Conservation (phyloP, 2,797 vertebrate species). For the Cirrhinus molitorella region DNA sequence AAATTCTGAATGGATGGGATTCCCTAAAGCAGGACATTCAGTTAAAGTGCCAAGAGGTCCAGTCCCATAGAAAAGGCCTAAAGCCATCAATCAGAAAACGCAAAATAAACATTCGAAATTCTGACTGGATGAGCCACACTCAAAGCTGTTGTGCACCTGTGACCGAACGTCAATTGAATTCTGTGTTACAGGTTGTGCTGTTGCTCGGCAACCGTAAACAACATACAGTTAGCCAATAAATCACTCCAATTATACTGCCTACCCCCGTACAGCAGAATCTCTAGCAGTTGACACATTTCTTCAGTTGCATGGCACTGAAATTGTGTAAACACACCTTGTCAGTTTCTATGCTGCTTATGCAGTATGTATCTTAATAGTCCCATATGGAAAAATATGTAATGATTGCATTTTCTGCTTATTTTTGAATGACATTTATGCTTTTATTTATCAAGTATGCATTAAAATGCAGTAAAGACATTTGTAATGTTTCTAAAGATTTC, state of each 20-base stretch:
- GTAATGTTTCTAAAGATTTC: not conserved
- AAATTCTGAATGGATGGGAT: constrained; percentile 12
- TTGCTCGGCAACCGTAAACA: constrained; percentile 42
- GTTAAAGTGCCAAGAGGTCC: not conserved
- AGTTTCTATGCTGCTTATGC: not conserved
- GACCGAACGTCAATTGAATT: not conserved
- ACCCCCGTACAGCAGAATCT: not conserved
- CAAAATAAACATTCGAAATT: constrained; percentile 2
- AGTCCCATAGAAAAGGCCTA: not conserved
- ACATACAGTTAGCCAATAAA: constrained; percentile 6
- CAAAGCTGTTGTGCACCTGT: not conserved
- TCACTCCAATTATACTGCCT: not conserved
- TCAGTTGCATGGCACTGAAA: not conserved
- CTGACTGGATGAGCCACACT: not conserved
- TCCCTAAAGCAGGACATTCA: not conserved
- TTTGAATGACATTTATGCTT: not conserved
- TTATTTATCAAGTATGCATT: not conserved
- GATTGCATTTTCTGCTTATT: not conserved
- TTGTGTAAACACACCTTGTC: not conserved
- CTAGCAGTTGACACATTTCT: not conserved
- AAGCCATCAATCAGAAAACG: not conserved
- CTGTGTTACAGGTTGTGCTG: constrained; percentile 14
- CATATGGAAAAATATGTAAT: not conserved
- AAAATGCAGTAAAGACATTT: not conserved
- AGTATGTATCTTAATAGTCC: not conserved